Evolutionary conservation across 2,113 vertebrate genomes (phyloP).

Genomic region (Heteronetta atricapilla): DNA sequence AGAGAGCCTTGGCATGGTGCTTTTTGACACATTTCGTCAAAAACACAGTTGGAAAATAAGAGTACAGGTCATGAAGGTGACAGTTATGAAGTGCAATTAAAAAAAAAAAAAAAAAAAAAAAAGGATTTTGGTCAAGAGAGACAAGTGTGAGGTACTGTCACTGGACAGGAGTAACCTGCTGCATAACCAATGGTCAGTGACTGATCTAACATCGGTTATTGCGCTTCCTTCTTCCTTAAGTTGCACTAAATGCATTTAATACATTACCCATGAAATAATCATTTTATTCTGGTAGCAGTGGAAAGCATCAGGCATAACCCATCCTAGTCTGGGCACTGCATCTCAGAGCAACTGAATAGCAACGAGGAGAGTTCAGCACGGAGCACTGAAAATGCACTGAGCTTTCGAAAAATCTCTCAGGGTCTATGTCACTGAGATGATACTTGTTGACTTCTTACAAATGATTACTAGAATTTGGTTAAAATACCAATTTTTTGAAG

Average conservation of each 20-base stretch:
- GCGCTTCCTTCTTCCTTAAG: neutral
- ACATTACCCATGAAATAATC: neutral
- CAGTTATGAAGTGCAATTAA: neutral
- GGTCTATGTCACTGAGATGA: neutral
- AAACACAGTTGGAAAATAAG: neutral
- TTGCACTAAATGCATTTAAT: too few relatives aligned
- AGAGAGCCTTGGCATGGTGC: neutral
- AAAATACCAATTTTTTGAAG: neutral
- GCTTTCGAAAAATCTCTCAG: neutral
- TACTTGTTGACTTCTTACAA: neutral
- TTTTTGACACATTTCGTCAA: neutral
- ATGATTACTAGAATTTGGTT: neutral
- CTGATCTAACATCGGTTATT: neutral
- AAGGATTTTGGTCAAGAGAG: neutral
- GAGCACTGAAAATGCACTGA: neutral
- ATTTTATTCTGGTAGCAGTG: neutral
- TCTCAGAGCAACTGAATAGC: neutral
- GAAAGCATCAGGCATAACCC: neutral
- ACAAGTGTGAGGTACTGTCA: neutral
- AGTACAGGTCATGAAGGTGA: neutral
- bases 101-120: neutral
- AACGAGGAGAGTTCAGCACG: rapidly evolving
- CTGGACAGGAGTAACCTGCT: neutral
- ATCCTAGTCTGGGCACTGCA: neutral
- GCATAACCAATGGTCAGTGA: neutral